A percentile compares a stretch with the other conserved stretches of the same genome.
These are phyloP conservation scores for Chiloscyllium plagiosum DNA, from an alignment of 2,113 vertebrate genomes.

Conservation along the genomic window DNA sequence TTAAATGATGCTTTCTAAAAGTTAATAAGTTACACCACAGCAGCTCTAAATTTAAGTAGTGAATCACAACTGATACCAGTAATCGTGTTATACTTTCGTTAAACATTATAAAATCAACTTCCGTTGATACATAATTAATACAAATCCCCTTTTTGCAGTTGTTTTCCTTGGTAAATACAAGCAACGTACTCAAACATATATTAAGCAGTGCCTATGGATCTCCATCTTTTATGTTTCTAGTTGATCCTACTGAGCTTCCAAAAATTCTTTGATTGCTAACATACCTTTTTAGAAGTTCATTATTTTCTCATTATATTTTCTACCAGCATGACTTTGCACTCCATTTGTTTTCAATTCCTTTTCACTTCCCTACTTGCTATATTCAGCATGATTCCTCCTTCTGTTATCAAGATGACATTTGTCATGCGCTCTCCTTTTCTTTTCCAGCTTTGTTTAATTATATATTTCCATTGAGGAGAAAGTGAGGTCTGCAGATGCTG, in stretches of 20 bases:
- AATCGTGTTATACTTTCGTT: neutral
- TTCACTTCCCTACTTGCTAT: neutral
- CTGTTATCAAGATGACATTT: too few relatives aligned
- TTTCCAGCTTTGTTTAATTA: too few relatives aligned
- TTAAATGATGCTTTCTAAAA: neutral
- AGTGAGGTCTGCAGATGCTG: too few relatives aligned
- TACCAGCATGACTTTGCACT: neutral
- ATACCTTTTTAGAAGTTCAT: too few relatives aligned
- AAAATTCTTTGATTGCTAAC: neutral
- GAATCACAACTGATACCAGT: neutral
- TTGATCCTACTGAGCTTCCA: neutral
- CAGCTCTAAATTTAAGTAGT: neutral
- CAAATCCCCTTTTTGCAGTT: neutral
- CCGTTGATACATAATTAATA: neutral
- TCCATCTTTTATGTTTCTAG: neutral
- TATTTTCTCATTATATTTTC: neutral
- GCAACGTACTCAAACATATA: too few relatives aligned
- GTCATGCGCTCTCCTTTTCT: too few relatives aligned
- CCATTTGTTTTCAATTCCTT: neutral
- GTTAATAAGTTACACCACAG: neutral
- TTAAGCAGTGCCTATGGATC: neutral
- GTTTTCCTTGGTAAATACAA: neutral
- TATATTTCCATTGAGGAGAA: too few relatives aligned
- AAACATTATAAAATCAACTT: neutral
- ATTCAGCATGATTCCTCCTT: neutral